phyloP scores from a whole-genome alignment of 2,888 invertebrate genomes.

The Ctena decussata region DNA sequence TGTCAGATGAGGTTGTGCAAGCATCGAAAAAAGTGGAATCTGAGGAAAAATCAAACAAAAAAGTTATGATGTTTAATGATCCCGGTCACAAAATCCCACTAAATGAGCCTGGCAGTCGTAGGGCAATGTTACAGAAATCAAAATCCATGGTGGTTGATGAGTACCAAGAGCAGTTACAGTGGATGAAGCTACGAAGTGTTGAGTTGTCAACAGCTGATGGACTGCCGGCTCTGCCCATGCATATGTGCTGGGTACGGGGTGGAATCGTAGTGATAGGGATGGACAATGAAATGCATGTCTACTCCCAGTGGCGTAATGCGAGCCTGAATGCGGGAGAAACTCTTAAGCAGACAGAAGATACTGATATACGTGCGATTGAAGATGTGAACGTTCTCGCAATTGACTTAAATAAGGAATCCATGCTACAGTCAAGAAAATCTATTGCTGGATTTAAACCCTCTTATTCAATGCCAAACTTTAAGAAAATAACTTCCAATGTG shows the following conservation, averaged over 20 bases:
- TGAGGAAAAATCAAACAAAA: constrained; percentile 37
- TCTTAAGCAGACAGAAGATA: constrained; percentile 42
- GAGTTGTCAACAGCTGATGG: constrained; percentile 98
- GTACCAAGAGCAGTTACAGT: constrained; percentile 96
- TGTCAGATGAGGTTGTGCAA: constrained; percentile 97
- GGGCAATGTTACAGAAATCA: constrained; percentile 93
- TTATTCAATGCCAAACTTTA: constrained; percentile 79
- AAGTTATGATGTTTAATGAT: constrained; percentile 41
- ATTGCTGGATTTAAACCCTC: constrained; percentile 77
- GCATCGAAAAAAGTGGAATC: constrained; percentile 88
- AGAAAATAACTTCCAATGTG: constrained; percentile 60
- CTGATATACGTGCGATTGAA: constrained; percentile 53
- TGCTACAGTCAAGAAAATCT: constrained; percentile 68
- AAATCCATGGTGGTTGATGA: constrained; percentile 96
- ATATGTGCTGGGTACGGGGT: constrained; percentile 99
- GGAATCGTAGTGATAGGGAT: constrained; percentile 99
- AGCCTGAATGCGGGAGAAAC: constrained; percentile 51
- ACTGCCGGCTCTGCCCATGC: constrained; percentile 98
- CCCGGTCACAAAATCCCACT: constrained; percentile 32
- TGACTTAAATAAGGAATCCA: constrained; percentile 50
- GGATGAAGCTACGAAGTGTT: constrained; percentile 98
- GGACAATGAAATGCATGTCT: constrained; percentile 99
- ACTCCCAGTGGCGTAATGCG: constrained; percentile 94
- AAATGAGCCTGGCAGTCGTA: constrained; percentile 32
- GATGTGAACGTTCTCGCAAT: constrained; percentile 61